Conservation (phyloP, 2,888 invertebrate species). For the Mayetiola destructor region DNA sequence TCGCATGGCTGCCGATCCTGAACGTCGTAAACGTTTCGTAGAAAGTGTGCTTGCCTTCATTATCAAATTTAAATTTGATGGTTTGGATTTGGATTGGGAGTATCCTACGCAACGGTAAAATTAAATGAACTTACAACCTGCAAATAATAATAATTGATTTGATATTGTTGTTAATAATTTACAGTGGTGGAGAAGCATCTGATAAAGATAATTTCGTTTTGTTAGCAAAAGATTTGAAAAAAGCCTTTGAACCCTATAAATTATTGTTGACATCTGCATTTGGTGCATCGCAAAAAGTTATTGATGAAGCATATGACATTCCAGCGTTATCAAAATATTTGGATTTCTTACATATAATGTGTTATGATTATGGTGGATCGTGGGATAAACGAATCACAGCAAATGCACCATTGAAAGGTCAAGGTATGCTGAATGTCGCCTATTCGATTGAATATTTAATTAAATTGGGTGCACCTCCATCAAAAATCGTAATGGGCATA, state of each 20-base stretch:
- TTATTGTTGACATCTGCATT: constrained; percentile 68
- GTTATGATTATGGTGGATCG: constrained; percentile 72
- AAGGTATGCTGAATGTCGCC: constrained; percentile 50
- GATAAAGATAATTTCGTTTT: constrained; percentile 65
- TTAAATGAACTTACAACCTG: not conserved
- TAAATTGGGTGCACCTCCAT: constrained; percentile 53
- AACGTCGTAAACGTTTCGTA: constrained; percentile 50
- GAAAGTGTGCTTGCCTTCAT: constrained; percentile 54
- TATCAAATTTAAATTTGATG: not conserved
- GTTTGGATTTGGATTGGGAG: constrained; percentile 56
- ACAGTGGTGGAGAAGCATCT: constrained; percentile 50
- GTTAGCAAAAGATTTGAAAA: constrained; percentile 62
- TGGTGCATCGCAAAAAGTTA: constrained; percentile 59
- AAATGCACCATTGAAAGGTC: constrained; percentile 57
- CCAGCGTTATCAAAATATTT: constrained; percentile 49
- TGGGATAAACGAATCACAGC: constrained; percentile 65
- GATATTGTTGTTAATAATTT: not conserved
- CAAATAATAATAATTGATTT: not conserved
- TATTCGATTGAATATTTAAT: constrained; percentile 61
- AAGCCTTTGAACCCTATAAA: constrained; percentile 50
- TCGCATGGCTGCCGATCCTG: constrained; percentile 47
- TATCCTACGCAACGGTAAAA: constrained; percentile 52
- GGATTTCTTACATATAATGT: constrained; percentile 70
- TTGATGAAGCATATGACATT: constrained; percentile 65
- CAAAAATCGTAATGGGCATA: constrained; percentile 67